Percentiles rank a stretch among this genome's conserved stretches.
These are phyloP conservation scores for Limonius californicus DNA, from an alignment of 1,140 invertebrate species.

Conservation along the genomic window DNA sequence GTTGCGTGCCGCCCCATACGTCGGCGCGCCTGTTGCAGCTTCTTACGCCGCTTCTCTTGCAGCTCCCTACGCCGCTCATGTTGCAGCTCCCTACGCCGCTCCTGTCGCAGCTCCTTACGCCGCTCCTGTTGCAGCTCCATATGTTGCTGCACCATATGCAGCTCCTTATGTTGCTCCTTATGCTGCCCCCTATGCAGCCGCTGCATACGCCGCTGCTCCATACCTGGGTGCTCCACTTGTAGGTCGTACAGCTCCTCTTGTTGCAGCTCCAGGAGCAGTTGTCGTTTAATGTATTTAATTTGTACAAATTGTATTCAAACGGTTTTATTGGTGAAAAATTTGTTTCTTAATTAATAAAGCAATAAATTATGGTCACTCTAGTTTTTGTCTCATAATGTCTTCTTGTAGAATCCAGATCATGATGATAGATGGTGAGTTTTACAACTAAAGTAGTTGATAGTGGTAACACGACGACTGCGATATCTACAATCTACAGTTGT, in stretches of 20 bases:
- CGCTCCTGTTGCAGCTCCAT: constrained; percentile 20
- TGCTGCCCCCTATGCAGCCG: constrained; percentile 32
- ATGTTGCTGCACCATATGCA: constrained; percentile 23
- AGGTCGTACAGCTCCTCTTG: constrained; percentile 21
- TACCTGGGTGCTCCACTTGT: constrained; percentile 27
- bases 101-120: constrained; percentile 21
- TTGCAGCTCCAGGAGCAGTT: not conserved
- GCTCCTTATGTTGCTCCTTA: constrained; percentile 42
- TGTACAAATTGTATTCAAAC: no score
- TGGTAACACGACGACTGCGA: no score
- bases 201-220: constrained; percentile 32
- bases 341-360: no score
- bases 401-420: no score
- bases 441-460: no score
- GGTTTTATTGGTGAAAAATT: no score
- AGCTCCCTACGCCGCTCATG: constrained; percentile 23
- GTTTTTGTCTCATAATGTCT: no score
- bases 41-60: constrained; percentile 25
- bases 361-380: no score
- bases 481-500: no score
- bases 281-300: not conserved
- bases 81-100: constrained; percentile 17
- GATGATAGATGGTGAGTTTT: no score
- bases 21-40: constrained; percentile 24
- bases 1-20: constrained; percentile 32